A percentile compares a stretch with the other conserved stretches of the same genome.
These are phyloP conservation scores for Lagria hirta DNA, from an alignment of 2,888 invertebrate genomes.

Conservation along the genomic window DNA sequence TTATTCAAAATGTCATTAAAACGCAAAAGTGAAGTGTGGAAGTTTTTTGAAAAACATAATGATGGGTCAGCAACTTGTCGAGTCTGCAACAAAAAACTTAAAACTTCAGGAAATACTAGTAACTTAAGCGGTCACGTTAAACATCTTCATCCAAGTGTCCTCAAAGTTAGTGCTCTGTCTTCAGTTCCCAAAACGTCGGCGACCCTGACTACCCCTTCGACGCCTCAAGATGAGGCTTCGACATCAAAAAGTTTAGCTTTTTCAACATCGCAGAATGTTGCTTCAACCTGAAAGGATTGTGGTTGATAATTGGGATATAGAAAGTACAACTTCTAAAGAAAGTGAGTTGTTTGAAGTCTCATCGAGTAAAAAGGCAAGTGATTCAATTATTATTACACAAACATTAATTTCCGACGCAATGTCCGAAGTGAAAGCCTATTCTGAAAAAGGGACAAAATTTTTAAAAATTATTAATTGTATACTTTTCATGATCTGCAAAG, in stretches of 20 bases:
- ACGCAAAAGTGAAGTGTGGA: slow-evolving; percentile 17
- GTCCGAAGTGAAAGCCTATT: too few species aligned
- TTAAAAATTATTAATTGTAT: not conserved
- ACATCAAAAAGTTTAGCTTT: not conserved
- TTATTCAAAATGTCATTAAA: not conserved
- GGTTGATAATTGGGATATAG: not conserved
- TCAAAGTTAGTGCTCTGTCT: too few species aligned
- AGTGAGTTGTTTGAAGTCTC: too few species aligned
- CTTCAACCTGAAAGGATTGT: not conserved
- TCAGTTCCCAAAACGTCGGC: not conserved
- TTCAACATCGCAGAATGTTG: not conserved
- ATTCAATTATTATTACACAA: too few species aligned
- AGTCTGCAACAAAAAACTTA: slow-evolving; percentile 16
- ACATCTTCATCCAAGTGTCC: slow-evolving; percentile 12
- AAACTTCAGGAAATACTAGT: slow-evolving; percentile 21
- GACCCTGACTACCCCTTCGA: not conserved
- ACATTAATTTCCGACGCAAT: too few species aligned
- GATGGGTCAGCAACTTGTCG: slow-evolving; percentile 17
- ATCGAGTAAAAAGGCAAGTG: too few species aligned
- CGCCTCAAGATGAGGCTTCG: not conserved
- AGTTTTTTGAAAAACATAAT: slow-evolving; percentile 20
- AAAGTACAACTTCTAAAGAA: too few species aligned
- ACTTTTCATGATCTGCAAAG: not conserved
- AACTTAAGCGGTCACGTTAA: slow-evolving; percentile 17
- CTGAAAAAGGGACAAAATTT: not conserved